These are phyloP conservation scores for Gopherus flavomarginatus DNA, from an alignment of 2,113 vertebrate species.

Conservation along the genomic window DNA sequence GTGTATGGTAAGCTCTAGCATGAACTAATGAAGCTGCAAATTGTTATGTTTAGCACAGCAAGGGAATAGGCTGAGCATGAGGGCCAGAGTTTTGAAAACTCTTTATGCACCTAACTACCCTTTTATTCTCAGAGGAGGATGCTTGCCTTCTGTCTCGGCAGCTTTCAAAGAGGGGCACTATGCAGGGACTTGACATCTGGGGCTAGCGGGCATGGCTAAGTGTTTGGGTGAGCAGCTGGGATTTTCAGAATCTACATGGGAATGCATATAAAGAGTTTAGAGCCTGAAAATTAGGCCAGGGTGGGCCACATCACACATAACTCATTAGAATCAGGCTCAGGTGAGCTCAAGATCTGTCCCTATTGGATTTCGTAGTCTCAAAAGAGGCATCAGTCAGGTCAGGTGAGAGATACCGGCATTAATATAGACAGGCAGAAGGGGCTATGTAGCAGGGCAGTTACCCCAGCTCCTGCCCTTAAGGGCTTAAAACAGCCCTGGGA, in stretches of 20 bases:
- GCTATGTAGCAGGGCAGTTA: background rate
- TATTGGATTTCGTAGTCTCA: background rate
- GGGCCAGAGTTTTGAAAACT: constrained; percentile 29
- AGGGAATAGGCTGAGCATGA: background rate
- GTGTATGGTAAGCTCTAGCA: background rate
- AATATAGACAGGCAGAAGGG: rapidly evolving
- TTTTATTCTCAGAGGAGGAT: background rate
- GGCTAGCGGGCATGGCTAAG: background rate
- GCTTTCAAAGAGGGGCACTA: background rate
- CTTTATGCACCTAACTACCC: background rate
- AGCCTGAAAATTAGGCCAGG: background rate
- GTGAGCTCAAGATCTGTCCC: background rate
- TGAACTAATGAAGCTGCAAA: background rate
- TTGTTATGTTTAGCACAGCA: background rate
- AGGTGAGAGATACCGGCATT: background rate
- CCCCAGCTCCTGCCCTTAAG: too few relatives aligned
- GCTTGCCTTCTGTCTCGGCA: background rate
- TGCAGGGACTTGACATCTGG: background rate
- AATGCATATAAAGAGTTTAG: background rate
- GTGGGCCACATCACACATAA: background rate
- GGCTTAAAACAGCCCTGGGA: too few relatives aligned
- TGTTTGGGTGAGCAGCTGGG: background rate
- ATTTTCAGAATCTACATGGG: background rate
- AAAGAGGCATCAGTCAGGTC: background rate
- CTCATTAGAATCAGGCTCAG: rapidly evolving